Base-by-base conservation (phyloP, 2,113 vertebrate genomes). In the Pogona vitticeps region DNA sequence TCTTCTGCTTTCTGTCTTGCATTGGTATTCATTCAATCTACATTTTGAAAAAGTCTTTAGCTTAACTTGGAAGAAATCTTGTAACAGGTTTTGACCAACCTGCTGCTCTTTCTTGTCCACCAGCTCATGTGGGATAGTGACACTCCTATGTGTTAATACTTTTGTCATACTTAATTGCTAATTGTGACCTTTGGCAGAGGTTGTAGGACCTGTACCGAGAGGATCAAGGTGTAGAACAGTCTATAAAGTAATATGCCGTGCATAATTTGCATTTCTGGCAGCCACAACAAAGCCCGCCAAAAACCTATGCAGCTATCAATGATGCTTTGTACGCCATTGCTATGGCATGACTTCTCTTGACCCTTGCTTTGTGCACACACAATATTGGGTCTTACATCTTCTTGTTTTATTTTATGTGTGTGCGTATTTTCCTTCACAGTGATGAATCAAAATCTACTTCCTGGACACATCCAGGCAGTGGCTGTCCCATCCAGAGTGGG, bases 371-470 rank as follows among this genome's bases (percentile, higher is more conserved):
- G 28, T 38, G 15, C 40, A 13, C 31, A 63, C 21, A 33, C 59
- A 3, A 36, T 26, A 33, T 6, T 40, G 38, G 26, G 17, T 42
- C 38, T 63, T 42, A 10, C n/a, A 65, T 42, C 5, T 38, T 14
- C 36, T 31, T 26, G 42, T 3, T 70, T 38, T 40, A 40, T 77
- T 85, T 40, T 79, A 21, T 61, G 77, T 58, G 9, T 63, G 13
- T 65, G 15, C 13, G 12, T 75, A 15, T 82, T 82, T 31, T 91
- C 63, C 91, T 88, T 70, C 6, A 0, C 82, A 97, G 97, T 6
- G 96, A 97, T 17, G 96, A 96, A 87, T 96, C 95, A 38, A 95
- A 95, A 86, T 95, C 95, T 63, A 97, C 96, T 6, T 95, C 95
- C 76, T 97, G 97, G 97, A 70, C 95, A 46, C 94, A 97, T 77